Conservation (phyloP, 2,113 vertebrate genomes). For the Acanthochromis polyacanthus region DNA sequence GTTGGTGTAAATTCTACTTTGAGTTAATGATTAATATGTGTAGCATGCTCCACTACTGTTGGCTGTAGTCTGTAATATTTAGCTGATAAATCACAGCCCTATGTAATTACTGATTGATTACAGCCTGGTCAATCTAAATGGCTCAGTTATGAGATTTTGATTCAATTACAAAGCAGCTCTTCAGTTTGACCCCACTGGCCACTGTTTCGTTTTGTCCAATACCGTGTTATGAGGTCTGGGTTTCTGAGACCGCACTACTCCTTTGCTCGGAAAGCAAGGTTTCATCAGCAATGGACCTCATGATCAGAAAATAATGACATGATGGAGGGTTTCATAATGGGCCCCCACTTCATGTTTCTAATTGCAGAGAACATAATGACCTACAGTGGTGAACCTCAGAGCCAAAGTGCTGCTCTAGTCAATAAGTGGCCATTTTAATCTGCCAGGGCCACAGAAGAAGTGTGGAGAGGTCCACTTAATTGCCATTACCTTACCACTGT, state of each 20-base stretch:
- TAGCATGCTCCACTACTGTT: background rate
- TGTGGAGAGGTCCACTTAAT: slow-evolving; percentile 57
- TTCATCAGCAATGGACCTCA: slow-evolving; percentile 44
- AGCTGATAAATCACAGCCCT: slow-evolving; percentile 44
- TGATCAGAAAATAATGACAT: slow-evolving; percentile 60
- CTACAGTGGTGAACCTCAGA: slow-evolving; percentile 52
- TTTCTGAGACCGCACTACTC: slow-evolving; percentile 15
- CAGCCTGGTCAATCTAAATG: slow-evolving; percentile 25
- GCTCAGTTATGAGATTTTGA: slow-evolving; percentile 41
- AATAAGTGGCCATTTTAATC: slow-evolving; percentile 75
- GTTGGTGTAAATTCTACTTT: background rate
- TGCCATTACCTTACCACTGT: slow-evolving; percentile 43
- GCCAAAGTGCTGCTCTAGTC: slow-evolving; percentile 71
- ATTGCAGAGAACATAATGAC: slow-evolving; percentile 71
- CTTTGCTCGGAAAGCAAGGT: slow-evolving; percentile 11
- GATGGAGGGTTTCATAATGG: slow-evolving; percentile 68
- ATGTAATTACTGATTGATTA: slow-evolving; percentile 43
- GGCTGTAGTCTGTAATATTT: slow-evolving; percentile 33
- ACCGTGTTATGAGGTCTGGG: background rate
- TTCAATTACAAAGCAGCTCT: slow-evolving; percentile 45
- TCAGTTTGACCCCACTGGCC: slow-evolving; percentile 21
- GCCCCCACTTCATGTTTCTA: slow-evolving; percentile 66
- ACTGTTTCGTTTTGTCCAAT: slow-evolving; percentile 25
- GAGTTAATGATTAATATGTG: slow-evolving; percentile 2
- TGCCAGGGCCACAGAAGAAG: slow-evolving; percentile 33